Evolutionary conservation across 1,140 invertebrate genomes (phyloP).

Genomic region (Cephus cinctus): DNA sequence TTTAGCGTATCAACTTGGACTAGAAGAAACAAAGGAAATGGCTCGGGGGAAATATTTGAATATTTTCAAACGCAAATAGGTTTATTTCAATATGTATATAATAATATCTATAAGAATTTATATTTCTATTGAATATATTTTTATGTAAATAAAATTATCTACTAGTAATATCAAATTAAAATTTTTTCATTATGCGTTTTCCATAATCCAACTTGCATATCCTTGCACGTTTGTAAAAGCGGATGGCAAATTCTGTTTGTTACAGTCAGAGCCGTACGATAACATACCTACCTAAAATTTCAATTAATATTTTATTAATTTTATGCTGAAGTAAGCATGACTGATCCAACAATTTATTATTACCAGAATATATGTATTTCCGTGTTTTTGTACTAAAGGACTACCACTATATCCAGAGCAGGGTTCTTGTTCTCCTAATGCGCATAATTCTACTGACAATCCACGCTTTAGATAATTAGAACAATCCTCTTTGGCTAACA

Average conservation of each 20-base stretch:
- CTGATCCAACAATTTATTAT: constrained; percentile 4
- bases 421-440: constrained; percentile 28
- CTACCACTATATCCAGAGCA: constrained; percentile 38
- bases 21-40: constrained; percentile 96
- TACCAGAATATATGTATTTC: constrained; percentile 32
- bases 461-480: constrained; percentile 24
- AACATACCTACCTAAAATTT: constrained; percentile 33
- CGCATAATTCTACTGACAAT: constrained; percentile 34
- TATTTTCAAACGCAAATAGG: constrained; percentile 65
- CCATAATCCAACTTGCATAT: constrained; percentile 33
- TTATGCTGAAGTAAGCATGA: constrained; percentile 1
- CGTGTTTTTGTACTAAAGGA: constrained; percentile 29
- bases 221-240: constrained; percentile 33
- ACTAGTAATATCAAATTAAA: constrained; percentile 2
- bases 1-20: constrained; percentile 86
- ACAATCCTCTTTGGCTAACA: constrained; percentile 28
- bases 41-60: constrained; percentile 92
- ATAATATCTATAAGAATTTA: constrained; percentile 2
- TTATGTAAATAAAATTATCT: no score
- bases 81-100: background rate
- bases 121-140: background rate
- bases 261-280: constrained; percentile 34
- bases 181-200: constrained; percentile 21
- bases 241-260: constrained; percentile 23
- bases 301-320: constrained; percentile 2